Percentiles rank a stretch among this genome's conserved stretches.
These are phyloP conservation scores for Netelia inedita DNA, from an alignment of 2,888 invertebrate genomes.

Conservation along the genomic window DNA sequence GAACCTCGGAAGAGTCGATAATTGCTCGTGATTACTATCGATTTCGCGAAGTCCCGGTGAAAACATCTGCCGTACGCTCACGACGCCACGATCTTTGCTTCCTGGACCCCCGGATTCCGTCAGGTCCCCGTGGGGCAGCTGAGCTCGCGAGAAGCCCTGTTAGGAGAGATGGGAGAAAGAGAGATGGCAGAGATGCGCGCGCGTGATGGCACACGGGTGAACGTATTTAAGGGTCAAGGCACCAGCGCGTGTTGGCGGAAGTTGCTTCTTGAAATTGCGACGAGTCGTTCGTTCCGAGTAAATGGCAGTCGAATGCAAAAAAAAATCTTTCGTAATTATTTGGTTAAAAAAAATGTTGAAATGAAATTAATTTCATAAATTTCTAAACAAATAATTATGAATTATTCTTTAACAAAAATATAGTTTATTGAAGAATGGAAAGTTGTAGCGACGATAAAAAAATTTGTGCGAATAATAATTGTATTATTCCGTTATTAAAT, in stretches of 20 bases:
- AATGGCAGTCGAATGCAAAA: background rate
- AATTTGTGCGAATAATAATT: too few relatives aligned
- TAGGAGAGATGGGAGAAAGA: slow-evolving; percentile 5
- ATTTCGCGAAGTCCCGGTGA: slow-evolving; percentile 67
- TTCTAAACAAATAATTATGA: too few relatives aligned
- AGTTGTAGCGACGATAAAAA: too few relatives aligned
- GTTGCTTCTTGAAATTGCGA: slow-evolving; percentile 57
- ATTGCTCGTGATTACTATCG: slow-evolving; percentile 72
- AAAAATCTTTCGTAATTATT: background rate
- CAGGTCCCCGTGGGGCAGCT: slow-evolving; percentile 69
- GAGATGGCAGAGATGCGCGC: slow-evolving; percentile 34
- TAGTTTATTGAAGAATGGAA: too few relatives aligned
- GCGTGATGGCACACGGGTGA: slow-evolving; percentile 68
- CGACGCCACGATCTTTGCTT: slow-evolving; percentile 41
- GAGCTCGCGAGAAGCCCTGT: slow-evolving; percentile 65
- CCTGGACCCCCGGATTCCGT: slow-evolving; percentile 71
- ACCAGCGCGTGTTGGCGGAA: slow-evolving; percentile 56
- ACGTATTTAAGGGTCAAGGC: slow-evolving; percentile 56
- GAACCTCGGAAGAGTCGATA: slow-evolving; percentile 57
- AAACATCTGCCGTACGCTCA: slow-evolving; percentile 65
- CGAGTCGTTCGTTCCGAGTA: slow-evolving; percentile 10
- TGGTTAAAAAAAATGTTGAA: background rate
- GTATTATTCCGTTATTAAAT: too few relatives aligned
- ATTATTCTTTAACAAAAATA: too few relatives aligned
- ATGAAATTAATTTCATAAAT: too few relatives aligned